Base-by-base conservation (phyloP, 2,888 invertebrate species). In the Protophormia terraenovae region DNA sequence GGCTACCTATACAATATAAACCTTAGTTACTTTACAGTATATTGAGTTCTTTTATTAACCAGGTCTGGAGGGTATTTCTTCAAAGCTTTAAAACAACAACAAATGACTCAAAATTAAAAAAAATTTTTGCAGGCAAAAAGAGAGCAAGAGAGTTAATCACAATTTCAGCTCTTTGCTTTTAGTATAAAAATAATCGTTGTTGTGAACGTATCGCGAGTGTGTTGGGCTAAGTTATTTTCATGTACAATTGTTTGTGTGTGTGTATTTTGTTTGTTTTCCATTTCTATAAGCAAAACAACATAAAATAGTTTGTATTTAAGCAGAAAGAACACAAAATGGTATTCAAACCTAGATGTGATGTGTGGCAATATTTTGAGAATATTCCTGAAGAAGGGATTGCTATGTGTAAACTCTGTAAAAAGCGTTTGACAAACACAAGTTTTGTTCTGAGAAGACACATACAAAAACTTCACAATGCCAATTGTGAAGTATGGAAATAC, bases 401-500 rank as follows among this genome's bases (percentile, higher is more conserved):
- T 0, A 58, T 38, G 16, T 79, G 79, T 29, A 71, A 71, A 47
- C 71, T 60, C 2, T 79, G 79, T 41, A 62, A 58, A 8, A 53
- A 64, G 24, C 80, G 66, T n/a, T 24, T 80, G 22, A 24, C 22
- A 47, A 73, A 58, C 14, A 45, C 73, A 24, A 24, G 14, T 32
- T 73, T 32, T 6, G 24, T 32, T 45, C 53, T 73, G 12, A 66
- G 66, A n/a, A n/a, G 58, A 29, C 79, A 79, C 16, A 29, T 79
- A n/a, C 24, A 62, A 1, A 62, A 22, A 29, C 2, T 64, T 5
- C 79, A 79, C 32, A 53, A 53, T 10, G 8, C 41, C 6, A 71
- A 71, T 8, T 38, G 35, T 10, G 66, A 69, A 47, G 19, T 73
- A 3, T 77, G 76, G 71, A 71, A 71, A 4, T 71, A 77, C 58